These are phyloP conservation scores for Anas platyrhynchos DNA, from an alignment of 2,113 vertebrate genomes.

Conservation along the genomic window DNA sequence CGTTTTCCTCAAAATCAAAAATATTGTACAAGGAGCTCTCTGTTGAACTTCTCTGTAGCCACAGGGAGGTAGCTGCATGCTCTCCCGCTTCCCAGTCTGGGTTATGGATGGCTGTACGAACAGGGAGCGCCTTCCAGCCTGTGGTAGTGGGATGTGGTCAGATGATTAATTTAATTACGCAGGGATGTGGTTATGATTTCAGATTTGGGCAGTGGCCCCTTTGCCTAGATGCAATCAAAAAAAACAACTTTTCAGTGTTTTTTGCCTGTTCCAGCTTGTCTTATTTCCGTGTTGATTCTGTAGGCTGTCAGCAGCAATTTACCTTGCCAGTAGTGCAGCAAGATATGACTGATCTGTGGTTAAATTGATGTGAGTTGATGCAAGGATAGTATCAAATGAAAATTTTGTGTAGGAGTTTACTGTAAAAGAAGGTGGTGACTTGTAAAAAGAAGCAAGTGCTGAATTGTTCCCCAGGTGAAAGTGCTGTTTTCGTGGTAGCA, in stretches of 20 bases:
- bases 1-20: not conserved
- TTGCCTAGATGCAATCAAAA: not conserved
- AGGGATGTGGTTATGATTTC: not conserved
- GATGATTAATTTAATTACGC: not conserved
- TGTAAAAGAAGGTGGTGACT: not conserved
- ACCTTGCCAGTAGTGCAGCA: not conserved
- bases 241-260: not conserved
- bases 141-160: not conserved
- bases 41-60: not conserved
- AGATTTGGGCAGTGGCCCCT: not conserved
- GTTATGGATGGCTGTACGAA: not conserved
- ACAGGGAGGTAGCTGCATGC: not conserved
- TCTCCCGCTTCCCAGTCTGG: not conserved
- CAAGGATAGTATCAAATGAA: not conserved
- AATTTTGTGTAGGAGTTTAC: conserved; percentile 39
- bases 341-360: not conserved
- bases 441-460: conserved; percentile 1
- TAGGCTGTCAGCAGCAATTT: not conserved
- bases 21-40: not conserved
- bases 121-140: not conserved
- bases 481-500: not conserved
- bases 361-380: not conserved
- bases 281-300: not conserved
- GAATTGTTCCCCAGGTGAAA: not conserved
- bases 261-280: not conserved